A percentile compares a stretch with the other conserved stretches of the same genome.
Conservation (phyloP, 2,797 vertebrate species). For the Nannoperca obscura region DNA sequence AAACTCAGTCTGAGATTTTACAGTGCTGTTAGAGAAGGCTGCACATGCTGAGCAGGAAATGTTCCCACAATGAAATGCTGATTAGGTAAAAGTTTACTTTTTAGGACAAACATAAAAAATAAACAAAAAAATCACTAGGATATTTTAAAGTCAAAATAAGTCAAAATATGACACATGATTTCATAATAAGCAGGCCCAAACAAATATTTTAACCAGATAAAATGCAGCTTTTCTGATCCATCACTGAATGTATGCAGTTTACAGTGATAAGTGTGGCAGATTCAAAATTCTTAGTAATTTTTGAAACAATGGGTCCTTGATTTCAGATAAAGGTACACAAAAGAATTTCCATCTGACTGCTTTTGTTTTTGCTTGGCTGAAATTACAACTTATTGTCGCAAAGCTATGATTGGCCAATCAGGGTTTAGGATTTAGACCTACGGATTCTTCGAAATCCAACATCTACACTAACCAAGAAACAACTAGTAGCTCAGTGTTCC, state of each 20-base stretch:
- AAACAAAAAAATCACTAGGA: background rate
- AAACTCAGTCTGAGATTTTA: slow-evolving; percentile 41
- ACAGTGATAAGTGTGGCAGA: background rate
- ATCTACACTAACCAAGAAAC: too few relatives aligned
- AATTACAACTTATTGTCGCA: background rate
- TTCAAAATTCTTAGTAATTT: background rate
- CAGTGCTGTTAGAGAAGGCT: background rate
- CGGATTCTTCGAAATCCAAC: too few relatives aligned
- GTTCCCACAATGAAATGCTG: slow-evolving; percentile 11
- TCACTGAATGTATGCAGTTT: background rate
- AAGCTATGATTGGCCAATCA: background rate
- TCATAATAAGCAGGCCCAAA: background rate
- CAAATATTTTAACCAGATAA: background rate
- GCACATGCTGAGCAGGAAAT: slow-evolving; percentile 18
- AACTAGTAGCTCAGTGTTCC: too few relatives aligned
- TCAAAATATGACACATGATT: background rate
- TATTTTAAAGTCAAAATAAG: slow-evolving; percentile 1
- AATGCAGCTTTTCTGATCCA: background rate
- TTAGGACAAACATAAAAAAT: slow-evolving; percentile 16
- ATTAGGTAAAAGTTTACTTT: slow-evolving; percentile 38
- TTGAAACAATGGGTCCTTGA: too few relatives aligned
- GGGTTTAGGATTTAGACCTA: too few relatives aligned
- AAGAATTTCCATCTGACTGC: background rate
- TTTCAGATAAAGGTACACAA: background rate
- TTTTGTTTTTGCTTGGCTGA: background rate